phyloP scores from a whole-genome alignment of 2,888 invertebrate genomes.

The Rhagonycha lutea region DNA sequence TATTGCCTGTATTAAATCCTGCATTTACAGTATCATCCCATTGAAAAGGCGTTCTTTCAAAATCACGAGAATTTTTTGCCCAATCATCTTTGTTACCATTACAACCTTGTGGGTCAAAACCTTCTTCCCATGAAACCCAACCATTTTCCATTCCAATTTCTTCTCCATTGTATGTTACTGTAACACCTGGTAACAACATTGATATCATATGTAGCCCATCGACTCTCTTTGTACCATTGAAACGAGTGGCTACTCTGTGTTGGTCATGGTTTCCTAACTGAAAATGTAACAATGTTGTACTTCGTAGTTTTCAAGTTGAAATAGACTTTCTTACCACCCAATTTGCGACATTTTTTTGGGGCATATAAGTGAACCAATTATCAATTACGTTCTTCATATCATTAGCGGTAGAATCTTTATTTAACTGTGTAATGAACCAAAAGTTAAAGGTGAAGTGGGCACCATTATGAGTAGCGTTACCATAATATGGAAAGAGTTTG shows the following conservation, averaged over 20 bases:
- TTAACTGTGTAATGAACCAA: slow-evolving; percentile 66
- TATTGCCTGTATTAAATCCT: slow-evolving; percentile 56
- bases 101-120: slow-evolving; percentile 62
- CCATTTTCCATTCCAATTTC: slow-evolving; percentile 75
- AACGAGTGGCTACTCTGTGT: slow-evolving; percentile 69
- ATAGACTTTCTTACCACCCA: slow-evolving; percentile 70
- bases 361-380: slow-evolving; percentile 68
- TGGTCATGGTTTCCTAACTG: slow-evolving; percentile 80
- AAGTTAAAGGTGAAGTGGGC: slow-evolving; percentile 83
- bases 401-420: slow-evolving; percentile 61
- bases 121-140: slow-evolving; percentile 57
- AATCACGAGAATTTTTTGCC: slow-evolving; percentile 67
- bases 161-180: slow-evolving; percentile 86
- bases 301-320: neutral
- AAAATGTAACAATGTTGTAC: neutral
- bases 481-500: slow-evolving; percentile 69
- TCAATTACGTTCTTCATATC: slow-evolving; percentile 67
- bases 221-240: slow-evolving; percentile 64
- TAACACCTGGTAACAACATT: slow-evolving; percentile 83
- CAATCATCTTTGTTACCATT: slow-evolving; percentile 64
- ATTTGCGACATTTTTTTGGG: slow-evolving; percentile 65
- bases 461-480: slow-evolving; percentile 58
- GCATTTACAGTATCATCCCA: slow-evolving; percentile 69
- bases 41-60: slow-evolving; percentile 80
- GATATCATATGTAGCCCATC: slow-evolving; percentile 84